Percentiles rank a stretch among this genome's conserved stretches.
These are phyloP conservation scores for Scaptomyza parva DNA, from an alignment of 2,888 invertebrate species.

Conservation along the genomic window DNA sequence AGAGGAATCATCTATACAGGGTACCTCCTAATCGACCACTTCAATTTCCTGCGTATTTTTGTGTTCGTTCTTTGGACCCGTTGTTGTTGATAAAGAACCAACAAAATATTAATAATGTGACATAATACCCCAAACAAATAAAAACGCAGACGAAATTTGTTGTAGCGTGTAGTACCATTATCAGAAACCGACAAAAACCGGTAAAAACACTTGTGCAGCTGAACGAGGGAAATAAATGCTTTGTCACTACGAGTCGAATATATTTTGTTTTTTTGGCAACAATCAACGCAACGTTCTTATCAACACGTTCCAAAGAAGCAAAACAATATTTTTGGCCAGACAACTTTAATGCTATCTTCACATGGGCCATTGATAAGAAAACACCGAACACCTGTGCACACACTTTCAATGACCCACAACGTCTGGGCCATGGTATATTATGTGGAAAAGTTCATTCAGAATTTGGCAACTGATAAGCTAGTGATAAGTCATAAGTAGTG, in stretches of 20 bases:
- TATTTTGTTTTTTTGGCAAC: conserved; percentile 3
- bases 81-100: neutral
- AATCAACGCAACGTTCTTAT: conserved; percentile 23
- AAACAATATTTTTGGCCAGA: conserved; percentile 38
- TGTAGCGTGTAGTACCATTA: neutral
- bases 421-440: neutral
- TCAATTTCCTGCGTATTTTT: neutral
- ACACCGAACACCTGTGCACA: conserved; percentile 39
- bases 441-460: conserved; percentile 1
- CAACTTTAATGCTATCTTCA: conserved; percentile 19
- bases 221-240: neutral
- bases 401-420: neutral
- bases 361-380: conserved; percentile 16
- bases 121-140: conserved; percentile 2
- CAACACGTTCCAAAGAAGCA: conserved; percentile 4
- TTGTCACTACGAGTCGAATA: conserved; percentile 6
- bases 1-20: neutral
- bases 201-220: neutral
- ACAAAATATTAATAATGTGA: neutral
- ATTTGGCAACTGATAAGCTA: conserved; percentile 7
- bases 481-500: neutral
- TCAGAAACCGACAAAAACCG: neutral
- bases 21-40: neutral
- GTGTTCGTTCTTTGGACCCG: neutral
- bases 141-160: neutral